Conservation (phyloP, 1,140 invertebrate species). For the Drosophila rufa region DNA sequence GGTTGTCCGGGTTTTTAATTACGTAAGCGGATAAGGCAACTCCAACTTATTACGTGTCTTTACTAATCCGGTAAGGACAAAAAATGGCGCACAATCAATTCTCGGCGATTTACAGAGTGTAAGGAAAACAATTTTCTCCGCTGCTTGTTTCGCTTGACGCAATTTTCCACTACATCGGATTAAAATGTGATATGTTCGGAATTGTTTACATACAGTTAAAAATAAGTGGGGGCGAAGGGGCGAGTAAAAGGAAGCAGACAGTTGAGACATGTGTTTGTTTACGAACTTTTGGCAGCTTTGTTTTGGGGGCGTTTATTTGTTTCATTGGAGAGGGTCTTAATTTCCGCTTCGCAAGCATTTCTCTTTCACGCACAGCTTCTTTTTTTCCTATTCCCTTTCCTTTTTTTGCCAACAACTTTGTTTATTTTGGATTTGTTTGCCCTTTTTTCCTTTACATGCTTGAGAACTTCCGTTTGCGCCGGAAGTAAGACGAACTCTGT, state of each 20-base stretch:
- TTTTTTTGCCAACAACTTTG: constrained; percentile 37
- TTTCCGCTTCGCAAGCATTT: constrained; percentile 82
- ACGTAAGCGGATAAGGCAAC: constrained; percentile 45
- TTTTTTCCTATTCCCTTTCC: constrained; percentile 36
- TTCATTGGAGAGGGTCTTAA: constrained; percentile 75
- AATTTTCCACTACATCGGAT: constrained; percentile 84
- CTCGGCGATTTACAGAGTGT: constrained; percentile 28
- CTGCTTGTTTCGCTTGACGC: constrained; percentile 56
- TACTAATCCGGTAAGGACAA: constrained; percentile 63
- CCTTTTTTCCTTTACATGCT: constrained; percentile 55
- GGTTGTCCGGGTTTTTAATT: constrained; percentile 40
- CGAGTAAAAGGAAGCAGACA: constrained; percentile 18
- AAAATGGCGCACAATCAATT: constrained; percentile 76
- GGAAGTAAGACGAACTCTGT: constrained; percentile 60
- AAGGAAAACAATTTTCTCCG: constrained; percentile 61
- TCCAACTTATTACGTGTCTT: constrained; percentile 67
- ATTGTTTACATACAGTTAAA: constrained; percentile 73
- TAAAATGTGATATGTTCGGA: constrained; percentile 83
- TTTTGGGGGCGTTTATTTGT: constrained; percentile 50
- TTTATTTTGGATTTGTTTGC: constrained; percentile 59
- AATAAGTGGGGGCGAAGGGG: constrained; percentile 7
- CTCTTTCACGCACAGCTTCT: constrained; percentile 50
- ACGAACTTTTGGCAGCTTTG: constrained; percentile 81
- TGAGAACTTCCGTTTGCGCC: constrained; percentile 77
- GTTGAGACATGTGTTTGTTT: constrained; percentile 81